phyloP scores from a whole-genome alignment of 1,140 invertebrate species.

The Ips nitidus region DNA sequence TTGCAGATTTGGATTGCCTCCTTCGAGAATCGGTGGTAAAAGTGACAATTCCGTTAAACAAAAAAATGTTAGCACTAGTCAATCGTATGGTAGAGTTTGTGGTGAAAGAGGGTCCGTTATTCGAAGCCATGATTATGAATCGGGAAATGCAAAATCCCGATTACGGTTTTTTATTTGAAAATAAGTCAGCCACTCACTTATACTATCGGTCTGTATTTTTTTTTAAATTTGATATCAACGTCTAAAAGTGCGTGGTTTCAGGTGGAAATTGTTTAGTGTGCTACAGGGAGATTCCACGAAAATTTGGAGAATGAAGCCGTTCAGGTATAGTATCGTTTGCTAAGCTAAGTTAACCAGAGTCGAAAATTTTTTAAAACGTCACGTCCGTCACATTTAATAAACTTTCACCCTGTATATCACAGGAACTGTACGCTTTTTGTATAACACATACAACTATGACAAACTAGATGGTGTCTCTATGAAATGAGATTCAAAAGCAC shows the following conservation, averaged over 20 bases:
- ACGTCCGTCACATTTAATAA: not conserved
- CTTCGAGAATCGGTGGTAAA: conserved; percentile 64
- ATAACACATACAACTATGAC: too few relatives aligned
- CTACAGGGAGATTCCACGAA: conserved; percentile 18
- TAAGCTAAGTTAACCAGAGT: not conserved
- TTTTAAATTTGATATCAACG: not conserved
- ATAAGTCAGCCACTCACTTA: conserved; percentile 92
- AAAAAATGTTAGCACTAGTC: conserved; percentile 73
- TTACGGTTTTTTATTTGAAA: conserved; percentile 96
- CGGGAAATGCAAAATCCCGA: conserved; percentile 93
- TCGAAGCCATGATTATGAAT: conserved; percentile 99
- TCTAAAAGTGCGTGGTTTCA: conserved; percentile 9
- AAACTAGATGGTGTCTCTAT: too few relatives aligned
- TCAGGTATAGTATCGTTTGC: conserved; percentile 18
- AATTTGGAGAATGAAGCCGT: conserved; percentile 26
- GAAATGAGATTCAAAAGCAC: too few relatives aligned
- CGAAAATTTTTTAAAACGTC: not conserved
- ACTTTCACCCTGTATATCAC: too few relatives aligned
- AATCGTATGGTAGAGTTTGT: conserved; percentile 99
- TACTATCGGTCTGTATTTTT: conserved; percentile 72
- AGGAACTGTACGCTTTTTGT: too few relatives aligned
- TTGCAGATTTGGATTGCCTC: not conserved
- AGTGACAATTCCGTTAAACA: conserved; percentile 81
- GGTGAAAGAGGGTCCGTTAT: conserved; percentile 96
- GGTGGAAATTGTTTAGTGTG: conserved; percentile 97